Evolutionary conservation across 2,888 invertebrate genomes (phyloP).

Genomic region (Idaea biselata): DNA sequence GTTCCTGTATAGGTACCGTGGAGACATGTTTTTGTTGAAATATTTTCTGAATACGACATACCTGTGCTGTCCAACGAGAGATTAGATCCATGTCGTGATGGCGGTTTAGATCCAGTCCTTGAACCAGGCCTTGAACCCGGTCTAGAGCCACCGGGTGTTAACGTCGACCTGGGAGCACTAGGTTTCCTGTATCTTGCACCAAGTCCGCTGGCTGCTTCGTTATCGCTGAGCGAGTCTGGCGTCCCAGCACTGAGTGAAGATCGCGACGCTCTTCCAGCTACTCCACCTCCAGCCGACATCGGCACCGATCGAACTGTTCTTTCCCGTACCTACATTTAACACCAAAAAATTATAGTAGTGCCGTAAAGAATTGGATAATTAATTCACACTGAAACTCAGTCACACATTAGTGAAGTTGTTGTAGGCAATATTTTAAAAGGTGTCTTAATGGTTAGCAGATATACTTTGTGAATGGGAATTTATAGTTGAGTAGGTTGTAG

Average conservation of each 20-base stretch:
- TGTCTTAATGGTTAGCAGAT: slow-evolving; percentile 16
- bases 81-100: slow-evolving; percentile 95
- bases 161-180: slow-evolving; percentile 82
- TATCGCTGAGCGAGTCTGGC: slow-evolving; percentile 93
- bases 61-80: slow-evolving; percentile 94
- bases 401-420: slow-evolving; percentile 11
- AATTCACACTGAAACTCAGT: slow-evolving; percentile 5
- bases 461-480: not conserved
- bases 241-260: slow-evolving; percentile 92
- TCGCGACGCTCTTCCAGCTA: slow-evolving; percentile 83
- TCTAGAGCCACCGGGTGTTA: slow-evolving; percentile 90
- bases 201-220: slow-evolving; percentile 88
- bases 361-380: not conserved
- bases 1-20: not conserved
- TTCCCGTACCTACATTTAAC: slow-evolving; percentile 89
- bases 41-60: slow-evolving; percentile 44
- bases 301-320: slow-evolving; percentile 95
- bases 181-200: slow-evolving; percentile 85
- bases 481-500: not conserved
- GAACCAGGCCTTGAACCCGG: slow-evolving; percentile 93
- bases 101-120: slow-evolving; percentile 93
- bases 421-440: slow-evolving; percentile 6
- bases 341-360: slow-evolving; percentile 12
- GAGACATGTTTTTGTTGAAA: not conserved
- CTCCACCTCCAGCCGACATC: slow-evolving; percentile 83